A percentile compares a stretch with the other conserved stretches of the same genome.
Conservation (phyloP, 2,888 invertebrate genomes). For the Aromia moschata region DNA sequence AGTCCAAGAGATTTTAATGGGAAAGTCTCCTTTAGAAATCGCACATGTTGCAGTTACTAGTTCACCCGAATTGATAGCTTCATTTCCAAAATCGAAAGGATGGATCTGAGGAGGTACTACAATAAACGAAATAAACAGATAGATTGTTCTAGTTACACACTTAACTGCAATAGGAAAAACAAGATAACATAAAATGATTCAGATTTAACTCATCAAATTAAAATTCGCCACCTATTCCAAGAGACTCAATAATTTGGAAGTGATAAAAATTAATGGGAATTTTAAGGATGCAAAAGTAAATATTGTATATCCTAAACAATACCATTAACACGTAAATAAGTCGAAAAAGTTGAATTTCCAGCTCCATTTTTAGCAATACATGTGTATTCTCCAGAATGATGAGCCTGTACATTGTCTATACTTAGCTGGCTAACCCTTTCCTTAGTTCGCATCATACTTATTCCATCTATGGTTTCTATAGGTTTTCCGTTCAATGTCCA, state of each 20-base stretch:
- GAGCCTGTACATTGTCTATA: slow-evolving; percentile 75
- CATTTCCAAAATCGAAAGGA: slow-evolving; percentile 68
- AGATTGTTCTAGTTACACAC: too few species aligned
- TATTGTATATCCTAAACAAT: not conserved
- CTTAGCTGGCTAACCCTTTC: slow-evolving; percentile 72
- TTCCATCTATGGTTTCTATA: slow-evolving; percentile 49
- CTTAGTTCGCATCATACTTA: slow-evolving; percentile 59
- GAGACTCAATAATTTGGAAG: too few species aligned
- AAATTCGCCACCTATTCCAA: too few species aligned
- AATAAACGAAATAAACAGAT: too few species aligned
- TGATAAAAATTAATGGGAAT: too few species aligned
- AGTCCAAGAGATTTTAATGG: slow-evolving; percentile 78
- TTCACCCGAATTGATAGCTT: slow-evolving; percentile 74
- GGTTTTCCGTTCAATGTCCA: slow-evolving; percentile 78
- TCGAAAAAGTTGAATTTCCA: slow-evolving; percentile 71
- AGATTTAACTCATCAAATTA: too few species aligned
- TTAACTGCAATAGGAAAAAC: too few species aligned
- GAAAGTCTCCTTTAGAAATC: slow-evolving; percentile 79
- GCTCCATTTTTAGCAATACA: slow-evolving; percentile 76
- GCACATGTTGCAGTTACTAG: slow-evolving; percentile 75
- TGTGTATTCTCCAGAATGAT: slow-evolving; percentile 79
- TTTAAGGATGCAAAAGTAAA: too few species aligned
- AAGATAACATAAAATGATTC: too few species aligned
- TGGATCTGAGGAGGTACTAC: slow-evolving; percentile 57
- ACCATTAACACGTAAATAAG: slow-evolving; percentile 74